Evolutionary conservation across 2,113 vertebrate genomes (phyloP).

Genomic region (Pachyramphus minor): DNA sequence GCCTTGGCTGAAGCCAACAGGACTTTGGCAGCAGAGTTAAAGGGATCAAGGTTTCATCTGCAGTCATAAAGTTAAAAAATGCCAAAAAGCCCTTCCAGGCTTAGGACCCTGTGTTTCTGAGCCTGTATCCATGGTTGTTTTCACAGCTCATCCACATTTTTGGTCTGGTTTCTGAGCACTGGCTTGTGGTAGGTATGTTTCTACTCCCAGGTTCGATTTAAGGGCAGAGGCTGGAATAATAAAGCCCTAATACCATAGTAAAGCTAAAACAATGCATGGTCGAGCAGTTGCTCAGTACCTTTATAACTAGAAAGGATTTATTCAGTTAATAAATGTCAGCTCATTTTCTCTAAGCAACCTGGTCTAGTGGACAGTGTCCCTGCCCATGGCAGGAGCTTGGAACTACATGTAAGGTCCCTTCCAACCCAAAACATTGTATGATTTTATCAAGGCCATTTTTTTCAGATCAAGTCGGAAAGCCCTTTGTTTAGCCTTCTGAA

Average conservation of each 20-base stretch:
- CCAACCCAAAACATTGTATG: neutral
- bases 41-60: neutral
- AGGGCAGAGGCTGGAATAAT: neutral
- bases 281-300: rapidly evolving
- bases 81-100: neutral
- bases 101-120: neutral
- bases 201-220: neutral
- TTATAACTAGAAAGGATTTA: neutral
- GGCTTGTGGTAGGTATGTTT: neutral
- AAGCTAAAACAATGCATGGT: neutral
- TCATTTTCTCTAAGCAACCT: neutral
- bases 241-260: rapidly evolving
- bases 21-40: neutral
- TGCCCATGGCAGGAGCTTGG: neutral
- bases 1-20: neutral
- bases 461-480: no score
- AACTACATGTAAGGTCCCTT: neutral
- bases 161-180: neutral
- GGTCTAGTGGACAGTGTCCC: neutral
- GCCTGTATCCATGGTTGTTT: neutral
- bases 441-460: rapidly evolving
- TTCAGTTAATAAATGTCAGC: neutral
- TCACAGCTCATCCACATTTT: neutral
- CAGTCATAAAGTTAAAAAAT: neutral
- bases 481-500: neutral